A percentile compares a stretch with the other conserved stretches of the same genome.
phyloP scores from a whole-genome alignment of 2,888 invertebrate species.

The Cremastinae sp. region DNA sequence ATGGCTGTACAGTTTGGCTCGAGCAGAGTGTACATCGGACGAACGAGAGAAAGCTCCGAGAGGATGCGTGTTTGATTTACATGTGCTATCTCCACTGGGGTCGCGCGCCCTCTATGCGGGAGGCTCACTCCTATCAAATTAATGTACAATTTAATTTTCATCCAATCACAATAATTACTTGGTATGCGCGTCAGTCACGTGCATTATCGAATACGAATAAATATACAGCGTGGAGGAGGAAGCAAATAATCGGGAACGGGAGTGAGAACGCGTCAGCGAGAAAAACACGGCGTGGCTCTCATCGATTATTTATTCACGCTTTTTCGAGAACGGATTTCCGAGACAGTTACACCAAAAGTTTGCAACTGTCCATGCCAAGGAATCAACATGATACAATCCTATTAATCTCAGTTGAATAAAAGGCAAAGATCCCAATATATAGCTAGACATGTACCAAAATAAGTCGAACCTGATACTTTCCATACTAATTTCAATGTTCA shows the following conservation, averaged over 20 bases:
- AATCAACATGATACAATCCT: too few relatives aligned
- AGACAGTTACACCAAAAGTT: too few relatives aligned
- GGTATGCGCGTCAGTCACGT: conserved; percentile 8
- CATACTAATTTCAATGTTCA: too few relatives aligned
- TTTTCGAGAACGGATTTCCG: background rate
- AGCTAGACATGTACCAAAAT: too few relatives aligned
- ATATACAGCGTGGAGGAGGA: conserved; percentile 2
- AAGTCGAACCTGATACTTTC: too few relatives aligned
- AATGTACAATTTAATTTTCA: conserved; percentile 37
- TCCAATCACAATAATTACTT: conserved; percentile 44
- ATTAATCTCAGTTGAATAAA: too few relatives aligned
- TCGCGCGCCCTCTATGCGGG: background rate
- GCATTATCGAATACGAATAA: conserved; percentile 39
- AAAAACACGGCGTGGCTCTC: background rate
- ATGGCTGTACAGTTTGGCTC: background rate
- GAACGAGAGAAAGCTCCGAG: too few relatives aligned
- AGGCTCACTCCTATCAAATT: background rate
- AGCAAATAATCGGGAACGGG: conserved; percentile 13
- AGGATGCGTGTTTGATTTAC: background rate
- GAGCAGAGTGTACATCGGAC: background rate
- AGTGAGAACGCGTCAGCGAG: background rate
- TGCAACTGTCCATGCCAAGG: too few relatives aligned
- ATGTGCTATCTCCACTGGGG: background rate
- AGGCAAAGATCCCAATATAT: too few relatives aligned
- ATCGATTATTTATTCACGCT: background rate